Evolutionary conservation across 2,888 invertebrate genomes (phyloP), one percentile per base, ranked within the genome.

Genomic region (Megamerina dolium): DNA sequence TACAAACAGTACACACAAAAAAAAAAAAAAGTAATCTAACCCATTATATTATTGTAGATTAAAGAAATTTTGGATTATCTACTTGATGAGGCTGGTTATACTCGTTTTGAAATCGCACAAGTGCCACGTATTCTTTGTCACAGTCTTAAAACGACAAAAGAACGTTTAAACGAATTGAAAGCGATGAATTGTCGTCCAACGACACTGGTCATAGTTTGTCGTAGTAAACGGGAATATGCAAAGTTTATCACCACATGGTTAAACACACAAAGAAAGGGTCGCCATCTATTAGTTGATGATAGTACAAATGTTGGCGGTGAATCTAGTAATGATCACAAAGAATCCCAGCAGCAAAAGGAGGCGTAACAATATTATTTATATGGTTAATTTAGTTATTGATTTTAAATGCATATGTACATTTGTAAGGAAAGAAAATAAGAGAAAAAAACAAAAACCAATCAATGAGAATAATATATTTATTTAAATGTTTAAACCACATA

Each of bases 51-150:
- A 41, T 42, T 37, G 13, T 30, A 79, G 79, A 73, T 78, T 5
- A 79, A 80, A 63, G 71, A 74, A 46, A 76, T 79, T 46, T 55
- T 81, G 27, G 80, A 80, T 58, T 80, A 75, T 58, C 62, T 81
- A 16, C 62, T 76, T 6, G 60, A 70, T 37, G 77, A 77, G 56
- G 69, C 57, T 12, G 75, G 78, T 2, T 80, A 76, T 59, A 55
- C 65, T 5, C 70, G 73, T 5, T 67, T 73, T 50, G 77, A 80
- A 42, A 74, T 81, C 43, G 75, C 74, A 13, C 69, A 63, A 36
- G 77, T 74, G 40, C 77, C 78, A 1, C 71, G 80, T 43, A 73
- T 81, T 45, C 58, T 81, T 37, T 73, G 75, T 37, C 75, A 78
- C 46, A 76, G 79, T 18, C 69, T 77, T 32, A 74, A 75, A 46